Percentiles rank a stretch among this genome's conserved stretches.
Conservation (phyloP, 2,888 invertebrate species). For the Megaustenia siamemsis region DNA sequence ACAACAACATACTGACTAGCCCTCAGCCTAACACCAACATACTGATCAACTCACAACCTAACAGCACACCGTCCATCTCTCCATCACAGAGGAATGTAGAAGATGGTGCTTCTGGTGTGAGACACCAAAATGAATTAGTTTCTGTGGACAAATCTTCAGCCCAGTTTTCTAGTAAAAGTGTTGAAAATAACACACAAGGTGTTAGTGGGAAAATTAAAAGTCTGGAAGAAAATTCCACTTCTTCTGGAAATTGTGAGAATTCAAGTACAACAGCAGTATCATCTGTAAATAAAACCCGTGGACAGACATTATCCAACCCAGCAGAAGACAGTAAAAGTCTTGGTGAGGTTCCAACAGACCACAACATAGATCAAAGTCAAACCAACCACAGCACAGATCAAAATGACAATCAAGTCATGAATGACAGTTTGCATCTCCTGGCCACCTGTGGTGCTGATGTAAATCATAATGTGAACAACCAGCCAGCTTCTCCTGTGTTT, state of each 20-base stretch:
- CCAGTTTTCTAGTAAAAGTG: not conserved
- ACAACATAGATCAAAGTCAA: not conserved
- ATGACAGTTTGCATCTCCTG: not conserved
- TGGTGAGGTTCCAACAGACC: not conserved
- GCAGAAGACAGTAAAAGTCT: not conserved
- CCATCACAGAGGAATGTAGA: not conserved
- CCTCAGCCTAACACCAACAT: conserved; percentile 21
- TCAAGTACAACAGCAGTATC: not conserved
- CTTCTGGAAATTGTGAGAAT: not conserved
- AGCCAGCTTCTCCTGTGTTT: not conserved
- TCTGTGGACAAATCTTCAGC: too few species aligned
- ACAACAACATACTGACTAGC: conserved; percentile 7
- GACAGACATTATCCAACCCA: not conserved
- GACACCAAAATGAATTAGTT: not conserved
- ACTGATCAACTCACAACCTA: not conserved
- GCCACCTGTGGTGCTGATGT: not conserved
- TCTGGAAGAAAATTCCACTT: not conserved
- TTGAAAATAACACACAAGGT: not conserved
- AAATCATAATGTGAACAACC: not conserved
- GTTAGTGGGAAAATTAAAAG: not conserved
- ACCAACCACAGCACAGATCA: not conserved
- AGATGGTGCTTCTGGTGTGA: not conserved
- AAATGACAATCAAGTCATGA: conserved; percentile 13
- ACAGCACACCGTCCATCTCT: not conserved
- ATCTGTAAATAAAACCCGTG: too few species aligned